Evolutionary conservation across 2,797 vertebrate genomes (phyloP).

Genomic region (Gadopsis marmoratus): DNA sequence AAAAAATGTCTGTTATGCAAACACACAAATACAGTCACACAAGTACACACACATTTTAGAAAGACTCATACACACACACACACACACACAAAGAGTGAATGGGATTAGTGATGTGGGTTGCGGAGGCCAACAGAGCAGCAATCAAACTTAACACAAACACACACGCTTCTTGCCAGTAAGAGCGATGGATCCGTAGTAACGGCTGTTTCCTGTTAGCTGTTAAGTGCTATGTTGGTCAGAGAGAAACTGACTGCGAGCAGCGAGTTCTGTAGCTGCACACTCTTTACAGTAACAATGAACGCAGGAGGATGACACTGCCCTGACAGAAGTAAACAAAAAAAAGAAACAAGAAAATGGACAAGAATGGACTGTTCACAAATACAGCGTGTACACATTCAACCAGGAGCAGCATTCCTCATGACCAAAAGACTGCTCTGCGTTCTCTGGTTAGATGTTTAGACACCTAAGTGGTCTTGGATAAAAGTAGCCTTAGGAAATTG

Average conservation of each 20-base stretch:
- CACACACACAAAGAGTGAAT: background rate
- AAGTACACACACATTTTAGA: background rate
- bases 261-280: slow-evolving; percentile 3
- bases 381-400: too few species aligned
- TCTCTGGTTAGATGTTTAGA: background rate
- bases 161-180: background rate
- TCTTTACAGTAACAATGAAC: background rate
- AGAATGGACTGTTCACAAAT: background rate
- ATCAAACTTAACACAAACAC: background rate
- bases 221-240: background rate
- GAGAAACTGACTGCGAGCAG: slow-evolving; percentile 12
- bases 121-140: slow-evolving; percentile 4
- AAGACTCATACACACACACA: background rate
- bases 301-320: too few species aligned
- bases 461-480: background rate
- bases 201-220: slow-evolving; percentile 21
- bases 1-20: background rate
- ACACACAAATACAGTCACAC: background rate
- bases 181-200: slow-evolving; percentile 7
- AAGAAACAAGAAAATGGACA: too few species aligned
- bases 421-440: background rate
- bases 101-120: background rate
- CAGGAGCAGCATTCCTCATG: background rate
- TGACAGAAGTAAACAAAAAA: too few species aligned
- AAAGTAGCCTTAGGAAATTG: background rate